These are phyloP conservation scores for Pogonomyrmex barbatus DNA, from an alignment of 1,140 invertebrate species.

Conservation along the genomic window DNA sequence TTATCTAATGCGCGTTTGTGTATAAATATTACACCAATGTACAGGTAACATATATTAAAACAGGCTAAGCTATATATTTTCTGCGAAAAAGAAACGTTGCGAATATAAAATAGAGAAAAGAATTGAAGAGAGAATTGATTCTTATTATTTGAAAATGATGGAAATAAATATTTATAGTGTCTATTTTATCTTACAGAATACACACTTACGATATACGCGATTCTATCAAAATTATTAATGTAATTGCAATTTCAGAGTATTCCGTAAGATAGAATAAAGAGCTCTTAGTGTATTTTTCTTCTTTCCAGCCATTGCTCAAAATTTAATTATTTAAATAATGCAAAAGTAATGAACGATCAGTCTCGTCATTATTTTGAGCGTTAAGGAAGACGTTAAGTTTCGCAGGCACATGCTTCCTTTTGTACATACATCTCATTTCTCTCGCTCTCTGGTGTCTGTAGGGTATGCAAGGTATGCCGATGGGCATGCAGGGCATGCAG, in stretches of 20 bases:
- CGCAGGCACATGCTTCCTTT: constrained; percentile 53
- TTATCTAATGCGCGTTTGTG: background rate
- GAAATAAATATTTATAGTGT: background rate
- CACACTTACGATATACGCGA: background rate
- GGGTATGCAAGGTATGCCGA: constrained; percentile 84
- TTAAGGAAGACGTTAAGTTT: constrained; percentile 31
- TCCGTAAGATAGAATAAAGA: background rate
- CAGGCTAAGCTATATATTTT: constrained; percentile 16
- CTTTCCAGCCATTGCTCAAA: background rate
- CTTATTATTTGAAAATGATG: background rate
- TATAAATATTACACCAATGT: constrained; percentile 20
- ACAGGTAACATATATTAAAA: constrained; percentile 30
- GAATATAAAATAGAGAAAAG: background rate
- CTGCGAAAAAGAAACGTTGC: background rate
- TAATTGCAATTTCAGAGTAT: background rate
- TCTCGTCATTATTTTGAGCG: background rate
- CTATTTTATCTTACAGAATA: constrained; percentile 20
- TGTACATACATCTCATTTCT: constrained; percentile 66
- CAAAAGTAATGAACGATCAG: background rate
- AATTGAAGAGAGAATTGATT: background rate
- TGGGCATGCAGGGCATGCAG: constrained; percentile 81
- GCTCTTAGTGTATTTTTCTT: background rate
- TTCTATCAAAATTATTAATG: background rate
- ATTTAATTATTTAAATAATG: background rate
- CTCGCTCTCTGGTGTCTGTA: constrained; percentile 75